These are phyloP conservation scores for Lagopus leucura DNA, from an alignment of 2,113 vertebrate species.

Conservation along the genomic window DNA sequence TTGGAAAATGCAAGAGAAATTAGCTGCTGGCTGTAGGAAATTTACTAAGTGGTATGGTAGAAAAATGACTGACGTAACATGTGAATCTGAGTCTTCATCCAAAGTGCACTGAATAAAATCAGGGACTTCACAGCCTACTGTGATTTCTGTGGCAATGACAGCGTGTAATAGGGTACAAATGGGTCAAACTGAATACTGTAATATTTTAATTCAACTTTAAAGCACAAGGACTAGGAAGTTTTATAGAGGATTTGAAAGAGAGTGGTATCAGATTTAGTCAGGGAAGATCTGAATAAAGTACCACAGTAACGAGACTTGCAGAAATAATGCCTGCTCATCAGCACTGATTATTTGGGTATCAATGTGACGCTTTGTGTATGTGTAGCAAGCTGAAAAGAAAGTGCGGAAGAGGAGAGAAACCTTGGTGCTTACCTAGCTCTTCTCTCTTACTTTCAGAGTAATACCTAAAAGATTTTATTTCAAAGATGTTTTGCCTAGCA, in stretches of 20 bases:
- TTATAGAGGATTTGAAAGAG: neutral
- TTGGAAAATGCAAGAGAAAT: neutral
- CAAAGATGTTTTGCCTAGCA: neutral
- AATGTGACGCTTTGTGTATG: fast-evolving
- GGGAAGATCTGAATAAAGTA: neutral
- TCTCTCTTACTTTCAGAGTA: neutral
- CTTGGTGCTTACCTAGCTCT: neutral
- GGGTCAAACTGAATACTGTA: neutral
- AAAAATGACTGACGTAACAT: neutral
- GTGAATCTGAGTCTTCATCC: neutral
- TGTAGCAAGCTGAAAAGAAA: neutral
- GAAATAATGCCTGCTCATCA: neutral
- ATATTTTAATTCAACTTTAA: neutral
- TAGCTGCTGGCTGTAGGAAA: neutral
- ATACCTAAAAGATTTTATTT: neutral
- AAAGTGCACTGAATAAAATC: neutral
- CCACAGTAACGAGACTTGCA: neutral
- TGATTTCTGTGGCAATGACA: neutral
- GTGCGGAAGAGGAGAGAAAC: neutral
- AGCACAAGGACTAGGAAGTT: neutral
- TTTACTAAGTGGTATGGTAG: neutral
- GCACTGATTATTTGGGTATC: neutral
- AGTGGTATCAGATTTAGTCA: neutral
- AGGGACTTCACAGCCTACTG: fast-evolving
- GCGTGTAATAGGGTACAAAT: neutral